Evolutionary conservation across 2,888 invertebrate species (phyloP).

Genomic region (Epirrhoe tristata): DNA sequence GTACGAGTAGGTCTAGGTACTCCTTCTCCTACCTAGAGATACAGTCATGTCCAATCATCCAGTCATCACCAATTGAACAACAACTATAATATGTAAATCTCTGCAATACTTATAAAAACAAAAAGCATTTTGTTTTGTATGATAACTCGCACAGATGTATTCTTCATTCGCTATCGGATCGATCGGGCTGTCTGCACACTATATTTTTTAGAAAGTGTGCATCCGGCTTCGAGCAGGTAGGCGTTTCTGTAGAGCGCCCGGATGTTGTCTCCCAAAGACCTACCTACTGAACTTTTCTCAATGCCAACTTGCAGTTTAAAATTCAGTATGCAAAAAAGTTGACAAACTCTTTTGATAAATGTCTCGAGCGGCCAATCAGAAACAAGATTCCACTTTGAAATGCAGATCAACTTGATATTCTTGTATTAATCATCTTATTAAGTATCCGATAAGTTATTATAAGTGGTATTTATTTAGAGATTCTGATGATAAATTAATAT

Average conservation of each 20-base stretch:
- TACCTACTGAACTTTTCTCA: constrained; percentile 62
- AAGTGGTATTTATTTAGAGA: constrained; percentile 35
- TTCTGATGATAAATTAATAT: constrained; percentile 36
- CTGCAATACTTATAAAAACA: background rate
- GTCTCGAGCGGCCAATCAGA: constrained; percentile 24
- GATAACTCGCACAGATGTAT: constrained; percentile 33
- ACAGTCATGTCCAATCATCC: no score
- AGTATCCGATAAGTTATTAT: constrained; percentile 31
- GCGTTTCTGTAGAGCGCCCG: constrained; percentile 75
- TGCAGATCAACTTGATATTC: constrained; percentile 38
- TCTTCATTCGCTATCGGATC: constrained; percentile 33
- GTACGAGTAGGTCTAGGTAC: no score
- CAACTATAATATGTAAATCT: background rate
- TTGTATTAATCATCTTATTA: constrained; percentile 36
- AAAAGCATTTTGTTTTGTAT: constrained; percentile 29
- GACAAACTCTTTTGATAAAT: constrained; percentile 18
- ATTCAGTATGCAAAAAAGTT: constrained; percentile 31
- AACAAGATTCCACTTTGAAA: constrained; percentile 31
- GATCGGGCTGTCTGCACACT: constrained; percentile 58
- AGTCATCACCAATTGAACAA: background rate
- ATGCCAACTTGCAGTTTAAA: constrained; percentile 34
- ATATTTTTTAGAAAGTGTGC: constrained; percentile 83
- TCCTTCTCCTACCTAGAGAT: no score
- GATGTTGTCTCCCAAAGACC: constrained; percentile 69
- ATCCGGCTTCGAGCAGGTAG: constrained; percentile 74